Percentiles rank a stretch among this genome's conserved stretches.
Conservation (phyloP, 2,113 vertebrate genomes). For the Pimephales promelas region DNA sequence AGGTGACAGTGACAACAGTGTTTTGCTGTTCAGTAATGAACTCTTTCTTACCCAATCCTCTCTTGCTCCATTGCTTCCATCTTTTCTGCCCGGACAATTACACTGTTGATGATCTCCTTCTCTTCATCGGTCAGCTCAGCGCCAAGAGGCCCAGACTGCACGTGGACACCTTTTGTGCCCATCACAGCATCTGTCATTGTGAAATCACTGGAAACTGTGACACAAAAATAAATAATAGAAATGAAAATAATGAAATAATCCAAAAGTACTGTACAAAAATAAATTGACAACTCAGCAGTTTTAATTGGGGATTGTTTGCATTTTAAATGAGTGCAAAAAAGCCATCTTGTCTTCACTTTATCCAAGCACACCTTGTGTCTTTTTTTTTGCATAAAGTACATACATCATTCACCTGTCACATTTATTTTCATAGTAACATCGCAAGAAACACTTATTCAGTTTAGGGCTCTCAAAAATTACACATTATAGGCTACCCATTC, state of each 20-base stretch:
- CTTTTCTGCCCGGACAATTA: slow-evolving; percentile 92
- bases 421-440: no score
- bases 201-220: slow-evolving; percentile 54
- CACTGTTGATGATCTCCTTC: slow-evolving; percentile 94
- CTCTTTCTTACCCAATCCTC: slow-evolving; percentile 86
- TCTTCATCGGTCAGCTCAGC: slow-evolving; percentile 95
- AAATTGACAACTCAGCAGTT: neutral
- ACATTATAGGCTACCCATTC: no score
- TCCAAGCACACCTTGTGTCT: neutral
- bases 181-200: slow-evolving; percentile 89
- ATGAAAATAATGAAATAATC: no score
- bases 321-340: neutral
- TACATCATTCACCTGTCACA: neutral
- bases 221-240: neutral
- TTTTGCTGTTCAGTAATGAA: neutral
- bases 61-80: slow-evolving; percentile 98
- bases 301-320: no score
- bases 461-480: no score
- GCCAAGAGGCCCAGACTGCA: slow-evolving; percentile 68
- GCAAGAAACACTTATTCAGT: no score
- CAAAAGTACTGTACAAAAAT: neutral
- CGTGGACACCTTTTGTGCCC: slow-evolving; percentile 79
- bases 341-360: neutral
- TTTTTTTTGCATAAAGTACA: neutral
- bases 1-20: neutral